Evolutionary conservation across 2,113 vertebrate species (phyloP).

Genomic region (Larimichthys crocea): DNA sequence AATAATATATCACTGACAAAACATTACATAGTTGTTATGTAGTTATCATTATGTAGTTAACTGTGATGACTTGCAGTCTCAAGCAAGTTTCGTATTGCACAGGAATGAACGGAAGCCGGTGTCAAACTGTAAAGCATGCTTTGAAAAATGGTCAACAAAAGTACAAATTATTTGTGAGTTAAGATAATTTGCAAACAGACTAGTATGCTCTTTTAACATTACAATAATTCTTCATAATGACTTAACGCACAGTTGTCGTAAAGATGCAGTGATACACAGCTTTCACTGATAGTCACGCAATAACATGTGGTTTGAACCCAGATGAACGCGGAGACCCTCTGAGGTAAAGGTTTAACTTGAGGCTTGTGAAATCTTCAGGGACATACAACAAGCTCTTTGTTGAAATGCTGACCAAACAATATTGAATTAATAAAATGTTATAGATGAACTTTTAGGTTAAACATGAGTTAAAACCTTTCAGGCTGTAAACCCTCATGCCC

Average conservation of each 20-base stretch:
- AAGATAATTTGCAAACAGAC: neutral
- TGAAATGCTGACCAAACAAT: neutral
- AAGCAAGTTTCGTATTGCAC: neutral
- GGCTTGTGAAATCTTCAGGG: neutral
- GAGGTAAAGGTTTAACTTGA: slow-evolving; percentile 3
- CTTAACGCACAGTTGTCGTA: neutral
- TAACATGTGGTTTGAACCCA: neutral
- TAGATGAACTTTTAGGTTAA: neutral
- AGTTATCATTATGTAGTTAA: no score
- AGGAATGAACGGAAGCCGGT: slow-evolving; percentile 10
- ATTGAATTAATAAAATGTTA: neutral
- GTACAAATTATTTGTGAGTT: neutral
- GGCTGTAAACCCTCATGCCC: neutral
- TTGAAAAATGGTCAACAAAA: neutral
- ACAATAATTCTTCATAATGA: slow-evolving; percentile 30
- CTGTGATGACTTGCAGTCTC: neutral
- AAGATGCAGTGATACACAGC: slow-evolving; percentile 11
- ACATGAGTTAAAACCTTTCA: neutral
- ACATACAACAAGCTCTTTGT: neutral
- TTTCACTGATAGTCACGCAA: slow-evolving; percentile 4
- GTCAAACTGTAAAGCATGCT: neutral
- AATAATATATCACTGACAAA: no score
- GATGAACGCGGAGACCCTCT: neutral
- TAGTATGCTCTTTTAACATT: neutral
- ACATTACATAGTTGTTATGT: neutral